Percentiles rank a stretch among this genome's conserved stretches.
Conservation (phyloP, 2,113 vertebrate genomes). For the Eptesicus fuscus region DNA sequence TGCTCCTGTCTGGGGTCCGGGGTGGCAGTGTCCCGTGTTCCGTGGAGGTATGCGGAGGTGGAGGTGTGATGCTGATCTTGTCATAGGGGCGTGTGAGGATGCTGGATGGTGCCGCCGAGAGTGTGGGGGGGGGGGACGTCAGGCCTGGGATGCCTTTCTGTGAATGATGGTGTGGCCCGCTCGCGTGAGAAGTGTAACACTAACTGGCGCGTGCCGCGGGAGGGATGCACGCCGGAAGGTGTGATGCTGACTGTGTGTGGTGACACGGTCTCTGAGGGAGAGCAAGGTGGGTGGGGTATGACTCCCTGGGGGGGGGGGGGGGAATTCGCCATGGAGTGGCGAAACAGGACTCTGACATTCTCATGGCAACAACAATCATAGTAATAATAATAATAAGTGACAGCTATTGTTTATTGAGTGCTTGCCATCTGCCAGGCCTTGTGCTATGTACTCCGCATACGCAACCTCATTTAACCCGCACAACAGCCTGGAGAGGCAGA, state of each 20-base stretch:
- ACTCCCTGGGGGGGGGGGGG: not conserved
- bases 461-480: not conserved
- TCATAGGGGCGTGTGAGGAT: rapidly evolving
- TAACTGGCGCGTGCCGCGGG: not conserved
- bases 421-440: not conserved
- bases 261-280: not conserved
- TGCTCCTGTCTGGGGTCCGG: not conserved
- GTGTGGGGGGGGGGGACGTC: rapidly evolving
- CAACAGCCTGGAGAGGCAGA: not conserved
- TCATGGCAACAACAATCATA: not conserved
- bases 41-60: not conserved
- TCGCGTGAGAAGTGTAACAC: not conserved
- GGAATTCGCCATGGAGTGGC: not conserved
- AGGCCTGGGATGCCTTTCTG: not conserved
- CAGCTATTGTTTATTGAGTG: not conserved
- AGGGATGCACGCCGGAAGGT: not conserved
- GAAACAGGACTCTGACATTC: not conserved
- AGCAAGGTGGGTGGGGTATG: not conserved
- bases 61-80: not conserved
- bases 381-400: not conserved
- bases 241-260: not conserved
- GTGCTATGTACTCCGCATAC: rapidly evolving
- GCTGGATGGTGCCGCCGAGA: rapidly evolving
- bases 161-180: not conserved
- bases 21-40: rapidly evolving